Evolutionary conservation across 2,888 invertebrate genomes (phyloP).

Genomic region (Leucophora obtusa): DNA sequence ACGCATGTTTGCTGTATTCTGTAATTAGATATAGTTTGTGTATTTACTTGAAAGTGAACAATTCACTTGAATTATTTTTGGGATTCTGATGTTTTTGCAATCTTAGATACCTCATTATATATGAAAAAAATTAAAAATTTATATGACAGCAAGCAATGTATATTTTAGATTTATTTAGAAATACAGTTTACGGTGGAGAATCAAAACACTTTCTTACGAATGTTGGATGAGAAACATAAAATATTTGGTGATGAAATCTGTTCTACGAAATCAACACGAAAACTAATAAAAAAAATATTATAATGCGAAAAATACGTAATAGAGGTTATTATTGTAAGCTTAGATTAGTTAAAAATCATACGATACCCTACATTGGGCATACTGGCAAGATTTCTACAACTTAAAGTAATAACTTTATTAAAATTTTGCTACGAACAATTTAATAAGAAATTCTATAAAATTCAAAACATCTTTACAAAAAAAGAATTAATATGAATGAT

Average conservation of each 20-base stretch:
- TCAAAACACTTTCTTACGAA: neutral
- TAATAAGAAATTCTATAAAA: no score
- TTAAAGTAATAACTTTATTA: no score
- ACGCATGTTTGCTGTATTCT: slow-evolving; percentile 62
- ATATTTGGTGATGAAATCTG: slow-evolving; percentile 38
- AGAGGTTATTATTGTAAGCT: slow-evolving; percentile 9
- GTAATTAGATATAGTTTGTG: neutral
- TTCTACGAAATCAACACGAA: slow-evolving; percentile 32
- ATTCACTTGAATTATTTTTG: slow-evolving; percentile 37
- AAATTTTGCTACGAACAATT: no score
- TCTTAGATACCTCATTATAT: slow-evolving; percentile 36
- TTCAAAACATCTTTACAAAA: no score
- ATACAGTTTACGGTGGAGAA: neutral
- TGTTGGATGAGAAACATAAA: neutral
- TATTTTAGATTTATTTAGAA: slow-evolving; percentile 1
- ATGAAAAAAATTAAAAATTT: slow-evolving; percentile 16
- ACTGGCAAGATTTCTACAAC: no score
- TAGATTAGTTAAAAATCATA: neutral
- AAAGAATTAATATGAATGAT: no score
- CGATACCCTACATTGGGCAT: no score
- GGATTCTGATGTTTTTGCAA: slow-evolving; percentile 53
- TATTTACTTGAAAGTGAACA: slow-evolving; percentile 20
- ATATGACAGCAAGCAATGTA: slow-evolving; percentile 34
- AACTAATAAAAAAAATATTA: no score
- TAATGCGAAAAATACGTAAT: no score